A percentile compares a stretch with the other conserved stretches of the same genome.
These are phyloP conservation scores for Spilogale gracilis DNA, from an alignment of 2,113 vertebrate species.

Conservation along the genomic window DNA sequence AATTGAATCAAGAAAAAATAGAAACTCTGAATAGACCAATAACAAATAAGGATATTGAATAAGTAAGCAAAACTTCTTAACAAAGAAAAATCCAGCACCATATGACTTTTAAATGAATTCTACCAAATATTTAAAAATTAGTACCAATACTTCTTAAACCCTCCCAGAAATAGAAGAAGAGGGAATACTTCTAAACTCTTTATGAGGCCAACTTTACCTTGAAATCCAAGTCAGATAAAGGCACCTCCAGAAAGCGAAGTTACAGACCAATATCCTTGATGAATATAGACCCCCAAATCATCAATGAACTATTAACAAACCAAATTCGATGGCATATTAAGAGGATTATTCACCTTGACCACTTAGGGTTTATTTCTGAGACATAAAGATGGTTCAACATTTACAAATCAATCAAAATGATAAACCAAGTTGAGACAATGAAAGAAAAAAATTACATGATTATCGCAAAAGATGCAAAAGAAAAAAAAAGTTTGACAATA, in stretches of 20 bases:
- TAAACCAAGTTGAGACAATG: neutral
- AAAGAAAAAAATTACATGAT: neutral
- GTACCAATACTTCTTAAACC: neutral
- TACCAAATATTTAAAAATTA: neutral
- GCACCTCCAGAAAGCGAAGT: neutral
- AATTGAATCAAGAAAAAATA: neutral
- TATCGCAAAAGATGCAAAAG: neutral
- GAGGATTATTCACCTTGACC: neutral
- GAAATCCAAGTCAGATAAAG: neutral
- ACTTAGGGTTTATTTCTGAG: neutral
- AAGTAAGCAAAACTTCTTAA: neutral
- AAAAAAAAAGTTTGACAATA: neutral
- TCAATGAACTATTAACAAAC: neutral
- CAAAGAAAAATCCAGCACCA: neutral
- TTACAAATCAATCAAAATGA: neutral
- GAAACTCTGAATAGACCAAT: neutral
- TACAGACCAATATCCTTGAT: neutral
- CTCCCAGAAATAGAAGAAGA: neutral
- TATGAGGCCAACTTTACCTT: neutral
- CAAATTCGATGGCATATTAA: neutral
- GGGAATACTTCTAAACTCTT: neutral
- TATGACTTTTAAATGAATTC: neutral
- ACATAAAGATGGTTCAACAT: neutral
- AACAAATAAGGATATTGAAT: neutral
- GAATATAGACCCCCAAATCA: neutral